A percentile compares a stretch with the other conserved stretches of the same genome.
Evolutionary conservation across 2,113 vertebrate species (phyloP).

Genomic region (Microcebus griseorufus): DNA sequence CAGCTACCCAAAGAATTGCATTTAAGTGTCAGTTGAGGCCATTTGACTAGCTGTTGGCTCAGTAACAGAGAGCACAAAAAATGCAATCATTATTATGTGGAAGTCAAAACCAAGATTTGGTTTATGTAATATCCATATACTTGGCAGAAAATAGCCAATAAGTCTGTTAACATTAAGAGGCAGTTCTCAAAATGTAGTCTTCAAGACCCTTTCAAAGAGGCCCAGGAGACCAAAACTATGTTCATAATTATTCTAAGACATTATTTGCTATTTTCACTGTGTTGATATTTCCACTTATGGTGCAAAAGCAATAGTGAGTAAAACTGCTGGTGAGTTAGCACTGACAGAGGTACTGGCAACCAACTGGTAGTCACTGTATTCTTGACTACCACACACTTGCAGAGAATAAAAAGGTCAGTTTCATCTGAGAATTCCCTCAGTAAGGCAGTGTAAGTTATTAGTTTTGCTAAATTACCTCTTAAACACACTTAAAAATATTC

Average conservation of each 20-base stretch:
- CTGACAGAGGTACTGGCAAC: accelerated
- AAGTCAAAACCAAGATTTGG: background rate
- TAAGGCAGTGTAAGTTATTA: background rate
- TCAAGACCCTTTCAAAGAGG: background rate
- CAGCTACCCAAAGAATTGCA: background rate
- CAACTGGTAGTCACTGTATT: background rate
- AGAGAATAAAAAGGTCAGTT: background rate
- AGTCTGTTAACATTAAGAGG: background rate
- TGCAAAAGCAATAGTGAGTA: background rate
- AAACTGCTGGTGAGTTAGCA: background rate
- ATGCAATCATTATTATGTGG: background rate
- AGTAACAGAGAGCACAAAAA: background rate
- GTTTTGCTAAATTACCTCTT: background rate
- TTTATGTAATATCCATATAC: background rate
- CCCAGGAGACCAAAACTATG: background rate
- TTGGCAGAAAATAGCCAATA: background rate
- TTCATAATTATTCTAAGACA: background rate
- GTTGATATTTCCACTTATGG: background rate
- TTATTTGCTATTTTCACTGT: background rate
- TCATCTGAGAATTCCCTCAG: background rate
- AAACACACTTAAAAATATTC: background rate
- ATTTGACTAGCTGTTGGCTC: background rate
- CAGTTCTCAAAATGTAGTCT: background rate
- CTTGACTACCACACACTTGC: background rate
- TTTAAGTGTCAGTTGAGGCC: background rate